Conservation (phyloP, 1,140 invertebrate species). For the Chrysomallon squamiferum region DNA sequence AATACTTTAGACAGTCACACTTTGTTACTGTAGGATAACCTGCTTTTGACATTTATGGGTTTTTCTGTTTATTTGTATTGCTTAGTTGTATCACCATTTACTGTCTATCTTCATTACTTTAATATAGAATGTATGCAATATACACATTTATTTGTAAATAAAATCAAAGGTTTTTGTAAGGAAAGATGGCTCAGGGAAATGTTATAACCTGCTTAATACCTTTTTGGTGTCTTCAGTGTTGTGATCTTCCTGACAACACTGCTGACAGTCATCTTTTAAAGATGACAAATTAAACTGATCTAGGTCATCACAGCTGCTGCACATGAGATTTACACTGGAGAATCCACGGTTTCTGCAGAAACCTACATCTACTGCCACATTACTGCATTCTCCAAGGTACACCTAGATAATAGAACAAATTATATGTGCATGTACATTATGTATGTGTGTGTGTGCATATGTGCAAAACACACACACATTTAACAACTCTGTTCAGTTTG, state of each 20-base stretch:
- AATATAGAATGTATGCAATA: background rate
- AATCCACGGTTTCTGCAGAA: slow-evolving; percentile 82
- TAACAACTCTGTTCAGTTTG: no score
- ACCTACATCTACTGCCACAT: slow-evolving; percentile 74
- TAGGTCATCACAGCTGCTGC: slow-evolving; percentile 86
- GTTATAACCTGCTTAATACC: no score
- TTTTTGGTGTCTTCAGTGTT: slow-evolving; percentile 47
- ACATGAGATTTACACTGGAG: slow-evolving; percentile 81
- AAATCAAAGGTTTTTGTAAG: no score
- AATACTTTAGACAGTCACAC: background rate
- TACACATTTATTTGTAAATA: background rate
- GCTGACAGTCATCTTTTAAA: slow-evolving; percentile 75
- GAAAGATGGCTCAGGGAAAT: no score
- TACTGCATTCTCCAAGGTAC: slow-evolving; percentile 50
- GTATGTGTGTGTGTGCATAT: no score
- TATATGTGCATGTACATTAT: no score
- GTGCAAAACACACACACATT: no score
- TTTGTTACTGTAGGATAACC: background rate
- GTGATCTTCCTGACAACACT: slow-evolving; percentile 74
- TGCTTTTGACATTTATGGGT: background rate
- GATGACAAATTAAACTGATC: slow-evolving; percentile 77
- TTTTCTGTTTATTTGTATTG: background rate
- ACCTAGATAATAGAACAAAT: slow-evolving; percentile 25
- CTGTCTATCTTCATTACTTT: background rate
- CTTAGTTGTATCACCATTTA: background rate